Conservation (phyloP, 1,140 invertebrate species). For the Mercenaria mercenaria region DNA sequence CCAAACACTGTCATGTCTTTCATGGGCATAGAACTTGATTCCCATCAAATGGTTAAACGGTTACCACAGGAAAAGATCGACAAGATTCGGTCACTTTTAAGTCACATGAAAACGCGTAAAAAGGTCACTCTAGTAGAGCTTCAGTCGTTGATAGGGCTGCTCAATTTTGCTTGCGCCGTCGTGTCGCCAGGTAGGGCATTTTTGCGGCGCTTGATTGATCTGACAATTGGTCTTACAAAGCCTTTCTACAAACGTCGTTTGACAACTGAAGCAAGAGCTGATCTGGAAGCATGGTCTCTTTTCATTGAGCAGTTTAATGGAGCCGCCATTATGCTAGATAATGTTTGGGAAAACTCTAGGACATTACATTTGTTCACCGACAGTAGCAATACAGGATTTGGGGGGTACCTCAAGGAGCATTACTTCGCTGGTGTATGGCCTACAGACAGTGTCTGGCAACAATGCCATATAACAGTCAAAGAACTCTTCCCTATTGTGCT, state of each 20-base stretch:
- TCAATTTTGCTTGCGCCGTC: constrained; percentile 44
- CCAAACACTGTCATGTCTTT: background rate
- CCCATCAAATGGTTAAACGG: background rate
- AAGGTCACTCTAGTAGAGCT: constrained; percentile 13
- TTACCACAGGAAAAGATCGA: background rate
- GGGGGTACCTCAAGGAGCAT: background rate
- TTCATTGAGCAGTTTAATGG: constrained; percentile 50
- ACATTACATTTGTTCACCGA: constrained; percentile 9
- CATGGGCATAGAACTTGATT: background rate
- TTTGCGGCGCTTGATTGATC: constrained; percentile 34
- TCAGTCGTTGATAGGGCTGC: constrained; percentile 26
- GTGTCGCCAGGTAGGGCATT: constrained; percentile 42
- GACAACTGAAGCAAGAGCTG: constrained; percentile 10
- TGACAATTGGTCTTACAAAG: background rate
- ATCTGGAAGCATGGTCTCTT: constrained; percentile 19
- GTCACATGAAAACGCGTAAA: background rate
- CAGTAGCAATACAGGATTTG: background rate
- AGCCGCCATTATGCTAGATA: constrained; percentile 19
- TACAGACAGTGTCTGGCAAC: background rate
- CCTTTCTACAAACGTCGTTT: constrained; percentile 43
- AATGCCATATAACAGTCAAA: constrained; percentile 16
- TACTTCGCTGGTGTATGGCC: background rate
- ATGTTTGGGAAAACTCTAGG: constrained; percentile 11
- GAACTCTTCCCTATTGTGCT: constrained; percentile 28
- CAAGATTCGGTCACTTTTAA: background rate